Evolutionary conservation across 2,113 vertebrate species (phyloP).

Genomic region (Chamaea fasciata): DNA sequence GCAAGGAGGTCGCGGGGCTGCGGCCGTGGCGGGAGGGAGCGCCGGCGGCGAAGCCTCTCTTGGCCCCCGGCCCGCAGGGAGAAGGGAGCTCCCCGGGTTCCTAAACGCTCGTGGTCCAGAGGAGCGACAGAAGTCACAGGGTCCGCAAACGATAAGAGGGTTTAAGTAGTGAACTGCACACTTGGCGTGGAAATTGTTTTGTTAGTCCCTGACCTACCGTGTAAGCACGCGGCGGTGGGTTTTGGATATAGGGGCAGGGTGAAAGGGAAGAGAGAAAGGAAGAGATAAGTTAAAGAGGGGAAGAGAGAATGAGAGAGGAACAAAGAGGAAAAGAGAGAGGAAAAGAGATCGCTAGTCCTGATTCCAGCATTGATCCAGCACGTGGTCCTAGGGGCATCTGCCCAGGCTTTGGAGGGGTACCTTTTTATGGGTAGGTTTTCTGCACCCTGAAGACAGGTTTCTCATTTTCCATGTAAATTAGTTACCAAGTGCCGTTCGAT

Average conservation of each 20-base stretch:
- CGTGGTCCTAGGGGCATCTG: fast-evolving
- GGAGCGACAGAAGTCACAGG: neutral
- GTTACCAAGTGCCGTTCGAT: neutral
- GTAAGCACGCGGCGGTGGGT: neutral
- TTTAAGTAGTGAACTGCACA: neutral
- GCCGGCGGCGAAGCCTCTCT: fast-evolving
- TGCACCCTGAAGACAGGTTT: neutral
- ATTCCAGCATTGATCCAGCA: neutral
- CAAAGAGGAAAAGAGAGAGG: too few species aligned
- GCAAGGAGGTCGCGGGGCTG: fast-evolving
- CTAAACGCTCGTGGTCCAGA: fast-evolving
- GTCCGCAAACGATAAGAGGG: too few species aligned
- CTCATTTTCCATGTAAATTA: neutral
- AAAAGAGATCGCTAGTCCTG: neutral
- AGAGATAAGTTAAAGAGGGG: neutral
- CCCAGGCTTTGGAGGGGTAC: neutral
- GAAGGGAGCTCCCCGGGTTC: fast-evolving
- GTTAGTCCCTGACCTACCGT: neutral
- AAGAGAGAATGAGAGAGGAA: neutral
- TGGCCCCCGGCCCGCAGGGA: fast-evolving
- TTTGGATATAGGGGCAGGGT: neutral
- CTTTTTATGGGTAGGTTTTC: neutral
- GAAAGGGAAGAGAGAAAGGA: neutral
- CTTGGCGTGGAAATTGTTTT: neutral
- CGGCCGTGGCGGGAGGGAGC: neutral